Evolutionary conservation across 1,140 invertebrate genomes (phyloP).

Genomic region (Calephelis nemesis): DNA sequence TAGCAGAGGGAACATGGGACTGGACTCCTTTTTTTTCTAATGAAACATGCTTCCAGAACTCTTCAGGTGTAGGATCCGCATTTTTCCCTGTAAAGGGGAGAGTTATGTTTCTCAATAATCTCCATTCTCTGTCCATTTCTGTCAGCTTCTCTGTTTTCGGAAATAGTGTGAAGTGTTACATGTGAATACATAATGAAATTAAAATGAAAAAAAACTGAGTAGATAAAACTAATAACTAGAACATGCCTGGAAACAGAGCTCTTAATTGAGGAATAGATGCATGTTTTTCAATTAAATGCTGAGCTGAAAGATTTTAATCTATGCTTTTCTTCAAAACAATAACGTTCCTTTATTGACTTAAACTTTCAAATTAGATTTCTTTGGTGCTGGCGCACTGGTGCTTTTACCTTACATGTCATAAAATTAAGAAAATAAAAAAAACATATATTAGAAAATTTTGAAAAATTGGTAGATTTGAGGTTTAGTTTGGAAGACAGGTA

Average conservation of each 20-base stretch:
- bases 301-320: not conserved
- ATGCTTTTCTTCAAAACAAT: not conserved
- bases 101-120: not conserved
- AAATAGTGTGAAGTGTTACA: not conserved
- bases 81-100: not conserved
- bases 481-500: too few species aligned
- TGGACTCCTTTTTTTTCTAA: conserved; percentile 25
- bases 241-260: not conserved
- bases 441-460: too few species aligned
- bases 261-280: not conserved
- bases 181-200: not conserved
- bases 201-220: not conserved
- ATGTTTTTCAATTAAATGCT: not conserved
- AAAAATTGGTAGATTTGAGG: too few species aligned
- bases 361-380: not conserved
- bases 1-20: conserved; percentile 27
- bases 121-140: not conserved
- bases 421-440: too few species aligned
- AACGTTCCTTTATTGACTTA: not conserved
- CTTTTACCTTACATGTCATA: too few species aligned
- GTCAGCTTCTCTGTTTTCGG: not conserved
- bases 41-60: conserved; percentile 26
- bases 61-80: not conserved
- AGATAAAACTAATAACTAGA: not conserved
- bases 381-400: too few species aligned